These are phyloP conservation scores for Motacilla alba DNA, from an alignment of 2,113 vertebrate genomes.

Conservation along the genomic window DNA sequence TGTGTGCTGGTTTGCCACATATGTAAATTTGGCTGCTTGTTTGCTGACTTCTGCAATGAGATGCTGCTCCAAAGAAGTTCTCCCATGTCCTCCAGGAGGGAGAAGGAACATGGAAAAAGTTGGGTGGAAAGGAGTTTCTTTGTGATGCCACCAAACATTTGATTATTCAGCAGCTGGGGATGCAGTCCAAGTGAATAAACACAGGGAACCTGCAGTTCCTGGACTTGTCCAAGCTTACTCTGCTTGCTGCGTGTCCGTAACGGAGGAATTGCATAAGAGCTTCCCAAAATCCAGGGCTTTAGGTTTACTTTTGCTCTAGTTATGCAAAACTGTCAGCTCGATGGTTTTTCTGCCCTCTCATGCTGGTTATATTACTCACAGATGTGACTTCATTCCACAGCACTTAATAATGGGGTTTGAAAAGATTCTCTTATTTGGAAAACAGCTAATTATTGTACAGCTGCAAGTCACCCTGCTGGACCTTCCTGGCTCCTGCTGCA, in stretches of 20 bases:
- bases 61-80: background rate
- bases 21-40: background rate
- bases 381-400: background rate
- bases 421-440: background rate
- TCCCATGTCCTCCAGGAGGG: background rate
- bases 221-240: background rate
- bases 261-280: background rate
- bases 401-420: background rate
- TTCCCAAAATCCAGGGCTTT: background rate
- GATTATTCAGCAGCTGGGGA: background rate
- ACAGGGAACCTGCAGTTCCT: background rate
- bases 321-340: background rate
- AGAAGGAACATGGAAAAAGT: background rate
- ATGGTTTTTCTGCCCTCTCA: background rate
- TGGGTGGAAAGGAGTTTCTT: background rate
- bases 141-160: background rate
- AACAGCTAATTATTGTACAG: background rate
- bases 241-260: background rate
- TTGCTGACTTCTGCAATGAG: background rate
- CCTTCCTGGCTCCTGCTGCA: background rate
- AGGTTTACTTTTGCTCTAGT: background rate
- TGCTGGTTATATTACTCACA: background rate
- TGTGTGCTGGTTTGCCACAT: background rate
- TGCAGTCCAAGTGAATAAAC: background rate
- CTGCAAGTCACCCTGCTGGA: background rate